A percentile compares a stretch with the other conserved stretches of the same genome.
These are phyloP conservation scores for Pipra filicauda DNA, from an alignment of 2,113 vertebrate species.

Conservation along the genomic window DNA sequence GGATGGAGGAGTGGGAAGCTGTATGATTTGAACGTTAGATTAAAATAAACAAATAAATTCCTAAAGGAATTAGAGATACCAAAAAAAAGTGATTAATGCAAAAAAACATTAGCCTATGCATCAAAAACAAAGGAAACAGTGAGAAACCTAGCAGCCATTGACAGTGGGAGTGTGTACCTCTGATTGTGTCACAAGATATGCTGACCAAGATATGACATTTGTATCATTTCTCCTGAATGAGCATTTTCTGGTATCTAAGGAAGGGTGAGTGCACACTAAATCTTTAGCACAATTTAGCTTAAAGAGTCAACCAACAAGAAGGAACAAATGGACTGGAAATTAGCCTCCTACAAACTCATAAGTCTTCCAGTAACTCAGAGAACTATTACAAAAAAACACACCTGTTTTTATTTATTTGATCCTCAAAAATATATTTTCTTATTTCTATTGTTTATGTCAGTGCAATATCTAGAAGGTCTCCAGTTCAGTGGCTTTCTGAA, in stretches of 20 bases:
- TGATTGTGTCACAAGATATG: fast-evolving
- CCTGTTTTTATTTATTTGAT: not conserved
- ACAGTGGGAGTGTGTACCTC: not conserved
- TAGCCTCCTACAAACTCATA: not conserved
- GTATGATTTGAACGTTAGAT: not conserved
- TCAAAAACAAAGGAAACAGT: not conserved
- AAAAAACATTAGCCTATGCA: not conserved
- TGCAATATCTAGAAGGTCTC: not conserved
- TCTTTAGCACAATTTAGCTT: not conserved
- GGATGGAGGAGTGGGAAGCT: not conserved
- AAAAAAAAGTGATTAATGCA: not conserved
- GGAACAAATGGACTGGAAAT: not conserved
- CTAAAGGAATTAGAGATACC: not conserved
- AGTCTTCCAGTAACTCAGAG: not conserved
- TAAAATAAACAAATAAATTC: not conserved
- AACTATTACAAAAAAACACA: not conserved
- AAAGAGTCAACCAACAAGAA: not conserved
- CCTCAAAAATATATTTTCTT: not conserved
- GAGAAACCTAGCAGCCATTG: not conserved
- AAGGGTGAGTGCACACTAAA: not conserved
- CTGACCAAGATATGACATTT: not conserved
- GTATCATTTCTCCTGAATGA: not conserved
- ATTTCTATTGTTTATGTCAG: not conserved
- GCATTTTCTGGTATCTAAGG: not conserved
- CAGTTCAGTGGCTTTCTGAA: not conserved